These are phyloP conservation scores for Sminthopsis crassicaudata DNA, from an alignment of 2,113 vertebrate genomes.

Conservation along the genomic window DNA sequence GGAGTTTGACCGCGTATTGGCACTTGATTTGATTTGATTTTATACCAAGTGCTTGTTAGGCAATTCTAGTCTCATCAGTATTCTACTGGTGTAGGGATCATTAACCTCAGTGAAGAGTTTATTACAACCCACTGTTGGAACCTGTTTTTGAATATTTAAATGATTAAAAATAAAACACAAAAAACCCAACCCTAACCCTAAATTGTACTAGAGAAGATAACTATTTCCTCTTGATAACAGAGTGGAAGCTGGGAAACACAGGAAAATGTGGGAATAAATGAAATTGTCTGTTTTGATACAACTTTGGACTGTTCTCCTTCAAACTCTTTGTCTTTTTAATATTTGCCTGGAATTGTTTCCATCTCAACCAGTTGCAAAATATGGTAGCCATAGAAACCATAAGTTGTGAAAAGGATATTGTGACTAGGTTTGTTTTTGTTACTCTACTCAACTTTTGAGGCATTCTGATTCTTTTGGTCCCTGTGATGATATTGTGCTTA, in stretches of 20 bases:
- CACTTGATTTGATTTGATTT: conserved; percentile 23
- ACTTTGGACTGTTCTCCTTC: neutral
- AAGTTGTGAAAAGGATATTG: conserved; percentile 37
- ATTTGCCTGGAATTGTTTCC: conserved; percentile 49
- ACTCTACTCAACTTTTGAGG: conserved; percentile 9
- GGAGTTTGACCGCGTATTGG: neutral
- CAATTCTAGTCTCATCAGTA: neutral
- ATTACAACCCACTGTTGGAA: conserved; percentile 62
- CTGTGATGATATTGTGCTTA: neutral
- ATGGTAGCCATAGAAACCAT: neutral
- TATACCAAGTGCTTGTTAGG: neutral
- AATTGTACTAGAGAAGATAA: conserved; percentile 16
- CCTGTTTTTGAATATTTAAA: conserved; percentile 73
- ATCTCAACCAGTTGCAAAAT: conserved; percentile 41
- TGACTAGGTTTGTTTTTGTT: neutral
- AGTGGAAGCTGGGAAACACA: neutral
- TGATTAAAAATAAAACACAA: conserved; percentile 30
- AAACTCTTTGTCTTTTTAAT: neutral
- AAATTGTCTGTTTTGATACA: neutral
- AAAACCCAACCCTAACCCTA: neutral
- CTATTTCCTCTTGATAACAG: neutral
- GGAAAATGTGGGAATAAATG: neutral
- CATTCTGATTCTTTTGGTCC: neutral
- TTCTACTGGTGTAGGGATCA: neutral
- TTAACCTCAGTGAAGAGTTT: conserved; percentile 45